Conservation (phyloP, 2,113 vertebrate species). For the Pithys albifrons region DNA sequence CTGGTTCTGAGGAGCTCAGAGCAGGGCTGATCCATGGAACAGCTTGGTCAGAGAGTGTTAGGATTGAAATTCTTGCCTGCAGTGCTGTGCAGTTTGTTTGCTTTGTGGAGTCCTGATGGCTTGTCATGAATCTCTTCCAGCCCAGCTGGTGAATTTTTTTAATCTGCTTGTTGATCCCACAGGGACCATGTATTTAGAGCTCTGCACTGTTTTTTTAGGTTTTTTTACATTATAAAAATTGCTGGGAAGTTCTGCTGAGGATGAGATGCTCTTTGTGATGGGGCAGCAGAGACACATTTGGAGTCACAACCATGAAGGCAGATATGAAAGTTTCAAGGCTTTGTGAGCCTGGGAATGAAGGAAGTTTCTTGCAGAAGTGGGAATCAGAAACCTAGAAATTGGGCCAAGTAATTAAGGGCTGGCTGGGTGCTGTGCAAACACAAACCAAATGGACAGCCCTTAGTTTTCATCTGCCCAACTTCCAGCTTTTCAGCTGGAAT, state of each 20-base stretch:
- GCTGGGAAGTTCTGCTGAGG: neutral
- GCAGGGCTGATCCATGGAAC: neutral
- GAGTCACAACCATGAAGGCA: neutral
- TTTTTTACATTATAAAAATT: neutral
- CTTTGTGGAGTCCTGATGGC: neutral
- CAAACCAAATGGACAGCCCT: neutral
- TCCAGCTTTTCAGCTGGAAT: neutral
- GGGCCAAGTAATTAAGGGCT: slow-evolving; percentile 25
- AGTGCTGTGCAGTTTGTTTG: neutral
- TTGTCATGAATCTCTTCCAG: slow-evolving; percentile 4
- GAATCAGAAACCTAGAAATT: neutral
- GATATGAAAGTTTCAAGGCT: neutral
- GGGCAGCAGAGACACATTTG: neutral
- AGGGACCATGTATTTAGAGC: neutral
- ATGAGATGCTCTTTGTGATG: neutral
- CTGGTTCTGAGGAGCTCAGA: neutral
- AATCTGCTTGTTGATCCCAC: neutral
- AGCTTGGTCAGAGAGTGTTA: neutral
- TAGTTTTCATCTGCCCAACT: neutral
- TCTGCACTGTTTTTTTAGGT: neutral
- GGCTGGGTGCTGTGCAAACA: slow-evolving; percentile 2
- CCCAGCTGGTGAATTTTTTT: neutral
- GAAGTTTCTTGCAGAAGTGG: slow-evolving; percentile 58
- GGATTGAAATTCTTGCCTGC: neutral
- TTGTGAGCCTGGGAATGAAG: slow-evolving; percentile 32